Base-by-base conservation (phyloP, 2,888 invertebrate genomes). In the Panorpa germanica region DNA sequence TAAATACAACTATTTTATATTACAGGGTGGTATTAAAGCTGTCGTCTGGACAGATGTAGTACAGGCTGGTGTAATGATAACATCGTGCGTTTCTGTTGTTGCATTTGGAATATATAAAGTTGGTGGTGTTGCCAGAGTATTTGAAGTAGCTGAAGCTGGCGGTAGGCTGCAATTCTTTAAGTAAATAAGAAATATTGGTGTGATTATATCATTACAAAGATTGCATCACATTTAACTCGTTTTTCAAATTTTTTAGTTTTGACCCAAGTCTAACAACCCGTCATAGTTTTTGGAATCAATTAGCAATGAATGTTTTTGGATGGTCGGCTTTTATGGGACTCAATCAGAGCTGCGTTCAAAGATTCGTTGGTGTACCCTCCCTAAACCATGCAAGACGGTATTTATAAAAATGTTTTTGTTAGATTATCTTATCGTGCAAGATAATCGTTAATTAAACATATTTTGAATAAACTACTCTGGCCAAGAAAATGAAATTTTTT, bases 341-440 rank as follows among this genome's bases (percentile, higher is more conserved):
- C 8, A 72, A 74, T 51, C 77, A 77, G 49, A 70, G 70, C 28
- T 71, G 72, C 59, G 72, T 77, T 1, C 76, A 77, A 42, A 56
- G 75, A 35, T 70, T 73, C 37, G 58, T 70, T 19, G 65, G 72
- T 2, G 51, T 75, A 33, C 62, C 68, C 2, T 59, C 61, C 1
- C 48, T 66, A 28, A 55, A 45, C 35, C 57, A 63, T 40, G 70
- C 72, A 11, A 59, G 61, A 52, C 49, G 52, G 70, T 65, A 53
- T n/a, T n/a, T n/a, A n/a, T n/a, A 12, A 13, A n/a, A n/a, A n/a
- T n/a, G n/a, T n/a, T n/a, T n/a, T n/a, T n/a, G n/a, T n/a, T n/a
- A n/a, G n/a, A n/a, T n/a, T n/a, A n/a, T n/a, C n/a, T n/a, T n/a
- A n/a, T n/a, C n/a, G n/a, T n/a, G n/a, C n/a, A n/a, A n/a, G n/a